Evolutionary conservation across 2,888 invertebrate species (phyloP).

Genomic region (Drosophila paranaensis): DNA sequence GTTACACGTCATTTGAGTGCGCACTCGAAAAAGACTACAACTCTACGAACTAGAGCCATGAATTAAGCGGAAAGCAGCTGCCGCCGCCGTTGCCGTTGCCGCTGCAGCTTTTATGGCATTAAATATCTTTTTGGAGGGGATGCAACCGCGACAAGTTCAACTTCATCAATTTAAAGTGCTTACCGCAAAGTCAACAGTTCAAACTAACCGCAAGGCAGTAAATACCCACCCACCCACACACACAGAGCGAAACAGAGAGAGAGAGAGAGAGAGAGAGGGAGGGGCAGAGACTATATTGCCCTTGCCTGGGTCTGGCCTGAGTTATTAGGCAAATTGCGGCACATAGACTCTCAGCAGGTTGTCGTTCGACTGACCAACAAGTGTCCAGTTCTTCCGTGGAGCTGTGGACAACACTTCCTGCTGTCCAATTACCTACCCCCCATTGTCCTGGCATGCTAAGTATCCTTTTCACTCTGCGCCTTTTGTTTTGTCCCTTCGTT

Average conservation of each 20-base stretch:
- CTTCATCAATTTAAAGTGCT: conserved; percentile 80
- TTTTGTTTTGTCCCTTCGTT: conserved; percentile 46
- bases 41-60: conserved; percentile 39
- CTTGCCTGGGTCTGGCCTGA: conserved; percentile 20
- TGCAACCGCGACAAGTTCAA: conserved; percentile 70
- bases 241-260: conserved; percentile 16
- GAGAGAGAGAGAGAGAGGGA: background rate
- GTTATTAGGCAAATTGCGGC: conserved; percentile 75
- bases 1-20: conserved; percentile 66
- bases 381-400: conserved; percentile 24
- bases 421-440: conserved; percentile 57
- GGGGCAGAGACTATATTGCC: background rate
- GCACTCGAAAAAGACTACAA: conserved; percentile 37
- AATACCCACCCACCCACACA: conserved; percentile 37
- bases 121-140: conserved; percentile 42
- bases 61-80: conserved; percentile 70
- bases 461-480: conserved; percentile 67
- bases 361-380: conserved; percentile 65
- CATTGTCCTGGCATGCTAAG: conserved; percentile 54
- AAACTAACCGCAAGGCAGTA: conserved; percentile 72
- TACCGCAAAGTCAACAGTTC: conserved; percentile 77
- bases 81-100: conserved; percentile 22
- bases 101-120: conserved; percentile 50
- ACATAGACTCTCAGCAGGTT: conserved; percentile 69
- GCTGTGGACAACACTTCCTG: conserved; percentile 24